Evolutionary conservation across 2,113 vertebrate genomes (phyloP).

Genomic region (Nerophis ophidion): DNA sequence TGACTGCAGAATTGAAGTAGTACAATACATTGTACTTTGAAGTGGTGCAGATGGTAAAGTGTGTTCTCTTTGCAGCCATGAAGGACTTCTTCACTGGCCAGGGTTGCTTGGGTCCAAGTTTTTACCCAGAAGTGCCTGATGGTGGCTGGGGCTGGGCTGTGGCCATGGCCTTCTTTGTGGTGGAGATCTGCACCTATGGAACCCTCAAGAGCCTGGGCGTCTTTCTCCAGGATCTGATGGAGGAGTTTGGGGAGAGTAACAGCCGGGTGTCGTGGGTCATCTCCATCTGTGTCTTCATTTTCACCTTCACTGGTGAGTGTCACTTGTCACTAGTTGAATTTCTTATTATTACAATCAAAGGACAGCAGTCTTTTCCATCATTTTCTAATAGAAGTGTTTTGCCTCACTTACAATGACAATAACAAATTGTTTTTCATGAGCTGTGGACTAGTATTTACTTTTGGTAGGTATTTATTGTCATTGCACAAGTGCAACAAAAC

Average conservation of each 20-base stretch:
- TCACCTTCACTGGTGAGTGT: slow-evolving; percentile 85
- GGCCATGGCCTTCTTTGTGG: slow-evolving; percentile 83
- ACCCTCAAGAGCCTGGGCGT: slow-evolving; percentile 89
- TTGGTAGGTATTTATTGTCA: too few species aligned
- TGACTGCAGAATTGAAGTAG: too few species aligned
- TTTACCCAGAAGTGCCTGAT: slow-evolving; percentile 87
- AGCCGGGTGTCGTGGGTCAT: slow-evolving; percentile 93
- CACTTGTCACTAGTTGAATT: too few species aligned
- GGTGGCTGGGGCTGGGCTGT: slow-evolving; percentile 95
- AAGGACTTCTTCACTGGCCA: slow-evolving; percentile 17
- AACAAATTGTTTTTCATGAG: too few species aligned
- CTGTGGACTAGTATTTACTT: too few species aligned
- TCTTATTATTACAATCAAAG: too few species aligned
- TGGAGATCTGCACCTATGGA: slow-evolving; percentile 89
- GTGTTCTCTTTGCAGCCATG: slow-evolving; percentile 27
- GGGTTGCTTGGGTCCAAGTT: slow-evolving; percentile 73
- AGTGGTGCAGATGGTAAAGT: too few species aligned
- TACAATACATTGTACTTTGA: too few species aligned
- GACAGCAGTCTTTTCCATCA: too few species aligned
- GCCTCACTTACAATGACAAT: too few species aligned
- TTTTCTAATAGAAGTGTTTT: too few species aligned
- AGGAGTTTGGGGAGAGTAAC: slow-evolving; percentile 85
- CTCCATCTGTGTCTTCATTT: slow-evolving; percentile 91
- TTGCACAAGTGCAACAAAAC: too few species aligned
- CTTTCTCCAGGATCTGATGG: slow-evolving; percentile 91